Evolutionary conservation across 2,797 vertebrate genomes (phyloP), one percentile per base, ranked within the genome.

Genomic region (Lemur catta): DNA sequence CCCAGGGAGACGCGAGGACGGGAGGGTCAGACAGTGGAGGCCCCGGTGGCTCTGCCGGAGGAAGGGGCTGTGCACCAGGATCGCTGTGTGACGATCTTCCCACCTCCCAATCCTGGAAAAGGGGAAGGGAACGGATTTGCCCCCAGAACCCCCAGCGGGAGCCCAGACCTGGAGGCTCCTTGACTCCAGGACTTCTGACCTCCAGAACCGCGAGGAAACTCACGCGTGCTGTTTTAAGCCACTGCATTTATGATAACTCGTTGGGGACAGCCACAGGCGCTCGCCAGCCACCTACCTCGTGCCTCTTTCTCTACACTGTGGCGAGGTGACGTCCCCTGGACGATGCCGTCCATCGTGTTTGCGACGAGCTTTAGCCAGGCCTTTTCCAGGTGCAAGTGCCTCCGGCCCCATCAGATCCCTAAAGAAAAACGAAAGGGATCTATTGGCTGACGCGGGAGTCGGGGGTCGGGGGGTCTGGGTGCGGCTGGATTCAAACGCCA

Each of bases 161-260:
- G 18, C 18, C 13, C 12, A 41, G 4, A 20, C 11, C 26, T 15
- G 33, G 17, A 0, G 8, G 43, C 84, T 15, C 33, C 18, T 30
- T 5, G 20, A 20, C 8, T 15, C 6, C 24, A 13, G 18, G 24
- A 30, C 35, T n/a, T 43, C 12, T 38, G 46, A 50, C 28, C 65
- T 52, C 52, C 22, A n/a, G 20, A 17, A 3, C 17, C 1, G 2
- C 20, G n/a, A 41, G 15, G 26, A 7, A 41, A 20, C 14, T 7
- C 26, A 11, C 0, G 1, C 0, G 4, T 1, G 78, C 61, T 26
- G 7, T 38, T 38, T 35, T 35, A 26, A 78, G 75, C 75, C n/a
- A 35, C 22, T 24, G 8, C 4, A 4, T 38, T 52, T 4, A 13
- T 4, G 33, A 22, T 35, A 7, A 11, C 11, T n/a, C 22, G 33